Base-by-base conservation (phyloP, 1,140 invertebrate species). In the Drosophila takahashii region DNA sequence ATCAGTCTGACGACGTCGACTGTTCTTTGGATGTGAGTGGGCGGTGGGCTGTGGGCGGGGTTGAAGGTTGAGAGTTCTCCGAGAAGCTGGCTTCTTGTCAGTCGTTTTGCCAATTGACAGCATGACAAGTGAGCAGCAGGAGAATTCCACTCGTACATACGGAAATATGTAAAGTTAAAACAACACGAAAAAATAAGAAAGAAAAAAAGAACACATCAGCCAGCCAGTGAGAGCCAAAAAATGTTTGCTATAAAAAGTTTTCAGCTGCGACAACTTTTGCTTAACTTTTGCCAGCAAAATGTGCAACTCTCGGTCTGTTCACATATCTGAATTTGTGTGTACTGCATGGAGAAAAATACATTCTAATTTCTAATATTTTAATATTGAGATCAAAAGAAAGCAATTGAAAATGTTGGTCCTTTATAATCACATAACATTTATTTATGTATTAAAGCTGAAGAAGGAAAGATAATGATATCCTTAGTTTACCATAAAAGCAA, bases 61-160 rank as follows among this genome's bases (percentile, higher is more conserved):
- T 58, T 47, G 56, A 58, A 58, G 57, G 65, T 50, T 58, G 37
- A 67, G 37, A 67, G 48, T 53, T 10, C 64, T 70, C 53, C 45
- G 59, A 70, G 65, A 57, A 71, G 65, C 65, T 39, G 67, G 65
- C 67, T 71, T 70, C 71, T 50, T 84, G 62, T 77, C 66, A 76
- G 78, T 83, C 83, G 73, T 83, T 89, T 79, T 77, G 77, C 62
- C 84, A 90, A 89, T 90, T 90, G 85, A 89, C 85, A 90, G 73
- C 57, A 79, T 90, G 85, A 89, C 85, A 89, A 90, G 85, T 90
- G 85, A 89, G 84, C 84, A 89, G 81, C 84, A 89, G 67, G 85
- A 89, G 84, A 85, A 90, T 89, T 90, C 85, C 80, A 84, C 77
- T 89, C 77, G 80, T 80, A 79, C 56, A 52, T 50, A 69, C 62